Evolutionary conservation across 2,797 vertebrate species (phyloP).

Genomic region (Hemibagrus guttatus): DNA sequence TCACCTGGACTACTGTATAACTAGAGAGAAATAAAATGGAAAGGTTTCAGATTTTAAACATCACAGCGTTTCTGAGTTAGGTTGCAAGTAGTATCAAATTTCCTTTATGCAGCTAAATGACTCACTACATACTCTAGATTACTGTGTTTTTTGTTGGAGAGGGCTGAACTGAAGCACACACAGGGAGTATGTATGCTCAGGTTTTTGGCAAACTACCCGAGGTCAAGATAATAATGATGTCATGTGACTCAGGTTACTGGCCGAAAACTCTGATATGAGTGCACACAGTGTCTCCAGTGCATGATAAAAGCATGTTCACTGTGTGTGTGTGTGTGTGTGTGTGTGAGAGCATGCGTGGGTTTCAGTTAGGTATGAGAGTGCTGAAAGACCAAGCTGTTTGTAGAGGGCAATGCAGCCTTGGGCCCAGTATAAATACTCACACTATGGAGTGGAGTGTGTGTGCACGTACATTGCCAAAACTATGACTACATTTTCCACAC

Average conservation of each 20-base stretch:
- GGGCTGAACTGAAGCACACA: background rate
- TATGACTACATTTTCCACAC: constrained; percentile 29
- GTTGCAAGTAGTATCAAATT: background rate
- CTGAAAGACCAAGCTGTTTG: constrained; percentile 55
- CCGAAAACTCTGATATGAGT: constrained; percentile 33
- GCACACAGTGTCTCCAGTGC: constrained; percentile 23
- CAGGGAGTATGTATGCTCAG: background rate
- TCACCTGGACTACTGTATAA: background rate
- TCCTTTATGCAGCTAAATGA: constrained; percentile 25
- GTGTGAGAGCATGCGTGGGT: constrained; percentile 27
- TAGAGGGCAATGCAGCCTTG: constrained; percentile 38
- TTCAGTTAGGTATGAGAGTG: constrained; percentile 33
- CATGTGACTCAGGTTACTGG: constrained; percentile 45
- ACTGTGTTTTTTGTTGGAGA: background rate
- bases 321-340: background rate
- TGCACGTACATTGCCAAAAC: constrained; percentile 1
- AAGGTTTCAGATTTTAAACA: background rate
- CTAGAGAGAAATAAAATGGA: constrained; percentile 17
- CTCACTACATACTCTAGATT: background rate
- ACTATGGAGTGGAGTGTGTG: constrained; percentile 39
- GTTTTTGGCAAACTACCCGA: constrained; percentile 27
- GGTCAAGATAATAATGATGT: constrained; percentile 46
- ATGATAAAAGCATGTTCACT: constrained; percentile 41
- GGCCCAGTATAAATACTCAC: constrained; percentile 47
- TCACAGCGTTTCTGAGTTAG: background rate